These are phyloP conservation scores for Caenorhabditis sinica DNA, from an alignment of 2,888 invertebrate genomes.

Conservation along the genomic window DNA sequence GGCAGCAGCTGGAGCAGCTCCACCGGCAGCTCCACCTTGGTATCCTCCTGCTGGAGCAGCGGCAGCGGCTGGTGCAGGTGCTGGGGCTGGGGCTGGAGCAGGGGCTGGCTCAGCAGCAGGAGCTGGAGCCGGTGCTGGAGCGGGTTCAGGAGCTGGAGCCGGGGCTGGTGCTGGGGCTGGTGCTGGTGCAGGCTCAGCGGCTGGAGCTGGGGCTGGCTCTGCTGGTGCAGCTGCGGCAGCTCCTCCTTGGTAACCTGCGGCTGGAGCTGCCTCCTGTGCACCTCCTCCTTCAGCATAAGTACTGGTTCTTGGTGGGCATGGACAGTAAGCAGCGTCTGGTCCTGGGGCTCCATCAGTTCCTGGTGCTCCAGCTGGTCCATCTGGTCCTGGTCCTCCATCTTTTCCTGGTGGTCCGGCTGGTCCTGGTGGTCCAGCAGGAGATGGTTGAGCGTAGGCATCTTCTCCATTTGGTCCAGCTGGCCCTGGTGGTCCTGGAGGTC, in stretches of 20 bases:
- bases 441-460: slow-evolving; percentile 65
- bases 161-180: slow-evolving; percentile 36
- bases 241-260: not conserved
- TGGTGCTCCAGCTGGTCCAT: slow-evolving; percentile 68
- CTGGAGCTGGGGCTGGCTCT: slow-evolving; percentile 6
- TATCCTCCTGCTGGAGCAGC: slow-evolving; percentile 6
- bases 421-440: slow-evolving; percentile 74
- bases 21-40: slow-evolving; percentile 6
- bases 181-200: slow-evolving; percentile 9
- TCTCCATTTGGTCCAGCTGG: slow-evolving; percentile 70
- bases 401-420: slow-evolving; percentile 73
- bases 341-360: slow-evolving; percentile 71
- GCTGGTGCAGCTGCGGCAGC: slow-evolving; percentile 9
- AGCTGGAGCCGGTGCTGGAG: slow-evolving; percentile 35
- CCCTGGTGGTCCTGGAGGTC: slow-evolving; percentile 74
- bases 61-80: slow-evolving; percentile 6
- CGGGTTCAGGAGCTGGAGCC: slow-evolving; percentile 33
- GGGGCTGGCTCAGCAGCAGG: slow-evolving; percentile 33
- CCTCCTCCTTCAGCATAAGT: slow-evolving; percentile 46
- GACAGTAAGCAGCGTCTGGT: slow-evolving; percentile 68
- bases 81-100: slow-evolving; percentile 20
- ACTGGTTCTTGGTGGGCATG: slow-evolving; percentile 70
- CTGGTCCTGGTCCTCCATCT: slow-evolving; percentile 67
- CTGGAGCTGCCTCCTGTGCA: slow-evolving; percentile 14
- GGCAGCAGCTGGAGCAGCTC: slow-evolving; percentile 10